These are phyloP conservation scores for Drosophila atroscutellata DNA, from an alignment of 2,888 invertebrate species.

Conservation along the genomic window DNA sequence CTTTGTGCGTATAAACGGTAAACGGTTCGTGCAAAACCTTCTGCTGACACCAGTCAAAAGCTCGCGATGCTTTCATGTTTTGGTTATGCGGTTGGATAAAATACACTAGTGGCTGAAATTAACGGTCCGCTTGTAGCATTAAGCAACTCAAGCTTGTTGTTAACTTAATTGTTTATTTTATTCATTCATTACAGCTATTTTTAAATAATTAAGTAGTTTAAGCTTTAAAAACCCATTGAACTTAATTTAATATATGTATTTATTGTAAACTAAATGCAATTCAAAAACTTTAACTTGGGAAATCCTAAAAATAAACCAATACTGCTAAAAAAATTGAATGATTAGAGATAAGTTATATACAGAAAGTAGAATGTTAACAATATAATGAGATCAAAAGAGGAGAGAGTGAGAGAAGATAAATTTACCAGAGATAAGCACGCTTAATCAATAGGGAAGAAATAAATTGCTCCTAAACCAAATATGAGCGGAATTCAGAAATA, in stretches of 20 bases:
- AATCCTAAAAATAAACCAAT: neutral
- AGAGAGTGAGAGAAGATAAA: neutral
- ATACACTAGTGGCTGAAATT: neutral
- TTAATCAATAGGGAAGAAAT: neutral
- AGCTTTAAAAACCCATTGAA: neutral
- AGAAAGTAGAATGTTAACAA: neutral
- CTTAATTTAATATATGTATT: neutral
- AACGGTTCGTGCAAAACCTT: neutral
- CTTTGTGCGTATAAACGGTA: neutral
- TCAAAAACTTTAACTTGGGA: accelerated
- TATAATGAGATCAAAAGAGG: neutral
- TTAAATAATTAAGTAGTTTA: accelerated
- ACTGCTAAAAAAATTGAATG: accelerated
- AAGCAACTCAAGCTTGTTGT: neutral
- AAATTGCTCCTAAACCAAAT: neutral
- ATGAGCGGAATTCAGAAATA: neutral
- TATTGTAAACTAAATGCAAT: neutral
- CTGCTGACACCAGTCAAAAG: neutral
- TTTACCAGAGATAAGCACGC: neutral
- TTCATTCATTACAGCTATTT: neutral
- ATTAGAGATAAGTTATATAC: neutral
- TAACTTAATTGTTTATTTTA: neutral
- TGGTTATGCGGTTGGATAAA: neutral
- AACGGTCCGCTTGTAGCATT: neutral
- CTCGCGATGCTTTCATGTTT: neutral